Evolutionary conservation across 2,113 vertebrate genomes (phyloP).

Genomic region (Ranitomeya imitator): DNA sequence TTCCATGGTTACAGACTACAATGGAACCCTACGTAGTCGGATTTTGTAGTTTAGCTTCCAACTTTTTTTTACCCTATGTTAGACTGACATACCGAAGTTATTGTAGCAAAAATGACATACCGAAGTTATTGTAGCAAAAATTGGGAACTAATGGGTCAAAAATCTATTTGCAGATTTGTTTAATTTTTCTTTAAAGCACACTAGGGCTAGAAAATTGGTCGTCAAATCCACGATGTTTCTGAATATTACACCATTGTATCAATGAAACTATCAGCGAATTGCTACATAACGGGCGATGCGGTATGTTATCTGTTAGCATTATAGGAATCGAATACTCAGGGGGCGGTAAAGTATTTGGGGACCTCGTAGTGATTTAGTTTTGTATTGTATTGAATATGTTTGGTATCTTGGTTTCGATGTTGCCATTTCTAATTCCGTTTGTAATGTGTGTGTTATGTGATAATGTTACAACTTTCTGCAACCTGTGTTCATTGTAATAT

Average conservation of each 20-base stretch:
- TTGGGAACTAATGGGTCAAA: neutral
- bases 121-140: neutral
- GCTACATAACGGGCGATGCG: neutral
- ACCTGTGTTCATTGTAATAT: neutral
- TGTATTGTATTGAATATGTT: neutral
- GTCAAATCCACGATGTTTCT: neutral
- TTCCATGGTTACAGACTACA: neutral
- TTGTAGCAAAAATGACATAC: neutral
- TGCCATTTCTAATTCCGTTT: neutral
- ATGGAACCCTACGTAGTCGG: neutral
- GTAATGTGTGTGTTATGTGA: neutral
- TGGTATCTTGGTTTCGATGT: neutral
- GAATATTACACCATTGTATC: neutral
- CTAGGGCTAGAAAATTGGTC: neutral
- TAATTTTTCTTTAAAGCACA: neutral
- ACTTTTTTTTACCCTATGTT: neutral
- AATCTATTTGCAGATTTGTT: neutral
- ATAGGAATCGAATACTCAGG: slow-evolving; percentile 21
- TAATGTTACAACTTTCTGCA: neutral
- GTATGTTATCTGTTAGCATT: neutral
- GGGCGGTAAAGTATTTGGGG: neutral
- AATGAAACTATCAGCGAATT: neutral
- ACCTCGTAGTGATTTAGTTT: neutral
- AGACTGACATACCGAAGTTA: neutral
- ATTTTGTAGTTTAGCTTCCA: neutral